A percentile compares a stretch with the other conserved stretches of the same genome.
Evolutionary conservation across 2,113 vertebrate genomes (phyloP).

Genomic region (Pseudonaja textilis): DNA sequence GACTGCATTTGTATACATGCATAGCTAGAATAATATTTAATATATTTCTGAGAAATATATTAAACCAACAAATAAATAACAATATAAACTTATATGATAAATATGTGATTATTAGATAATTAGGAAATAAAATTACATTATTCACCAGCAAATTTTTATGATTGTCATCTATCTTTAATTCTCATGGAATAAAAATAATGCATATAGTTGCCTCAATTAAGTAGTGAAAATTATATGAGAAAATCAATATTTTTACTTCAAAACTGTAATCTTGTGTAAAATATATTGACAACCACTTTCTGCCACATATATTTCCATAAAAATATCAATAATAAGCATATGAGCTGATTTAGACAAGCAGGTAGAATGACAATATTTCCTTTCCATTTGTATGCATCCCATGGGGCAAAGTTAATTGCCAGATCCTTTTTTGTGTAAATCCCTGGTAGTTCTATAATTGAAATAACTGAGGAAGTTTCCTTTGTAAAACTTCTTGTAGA

Average conservation of each 20-base stretch:
- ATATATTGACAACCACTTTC: background rate
- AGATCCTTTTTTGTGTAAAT: background rate
- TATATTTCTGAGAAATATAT: background rate
- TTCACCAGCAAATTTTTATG: background rate
- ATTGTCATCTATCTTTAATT: background rate
- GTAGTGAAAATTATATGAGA: background rate
- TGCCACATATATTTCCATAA: background rate
- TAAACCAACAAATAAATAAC: background rate
- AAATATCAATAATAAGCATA: background rate
- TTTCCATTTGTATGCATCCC: background rate
- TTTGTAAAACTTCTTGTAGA: background rate
- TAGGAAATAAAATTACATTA: background rate
- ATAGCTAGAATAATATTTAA: background rate
- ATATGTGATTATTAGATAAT: background rate
- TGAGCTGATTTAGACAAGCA: background rate
- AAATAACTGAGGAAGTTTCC: background rate
- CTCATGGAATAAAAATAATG: background rate
- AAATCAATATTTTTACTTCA: background rate
- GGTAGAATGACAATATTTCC: background rate
- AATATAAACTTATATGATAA: background rate
- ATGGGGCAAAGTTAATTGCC: background rate
- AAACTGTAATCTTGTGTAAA: constrained; percentile 8
- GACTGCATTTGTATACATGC: background rate
- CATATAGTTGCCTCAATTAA: background rate
- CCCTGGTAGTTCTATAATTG: background rate